Evolutionary conservation across 2,797 vertebrate genomes (phyloP), one percentile per base, ranked within the genome.

Genomic region (Limnodromus scolopaceus): DNA sequence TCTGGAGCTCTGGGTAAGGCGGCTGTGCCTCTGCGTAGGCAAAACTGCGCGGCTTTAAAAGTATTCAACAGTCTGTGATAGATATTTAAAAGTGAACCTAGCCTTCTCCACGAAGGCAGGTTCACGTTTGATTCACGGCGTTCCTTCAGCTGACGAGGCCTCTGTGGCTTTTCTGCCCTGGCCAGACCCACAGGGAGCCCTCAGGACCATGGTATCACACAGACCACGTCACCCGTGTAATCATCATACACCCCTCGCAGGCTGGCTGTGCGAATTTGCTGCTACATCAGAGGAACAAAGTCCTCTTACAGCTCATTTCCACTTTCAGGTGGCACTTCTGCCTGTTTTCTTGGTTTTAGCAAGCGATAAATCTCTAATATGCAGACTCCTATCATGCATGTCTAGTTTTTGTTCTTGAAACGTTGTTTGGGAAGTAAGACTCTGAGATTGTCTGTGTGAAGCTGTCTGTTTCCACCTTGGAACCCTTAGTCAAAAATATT

Each of bases 41-140:
- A 2, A 4, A 18, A 4, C 17, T 6, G 22, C 43, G 1, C 1
- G 22, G 1, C 25, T 70, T 7, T 15, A 2, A 13, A 25, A 8
- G 16, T 4, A 0, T 2, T 13, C 5, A 0, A 0, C 10, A 6
- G 11, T 1, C 15, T 5, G 5, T 8, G 36, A 0, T 10, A 8
- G 3, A 2, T 28, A 2, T 7, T 51, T 8, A 54, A 1, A 9
- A 8, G 10, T 4, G 23, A 78, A 1, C 54, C 6, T 3, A 5
- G 58, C 2, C 17, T 17, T 34, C 9, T 2, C 23, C 4, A 0
- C 1, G 43, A 48, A 9, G 34, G 0, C 4, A n/a, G 16, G 16
- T 6, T 34, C 20, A 39, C 1, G 1, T 13, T 41, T 6, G 17
- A 5, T 39, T 58, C 16, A 16, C 15, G 13, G 30, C 1, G 5